Base-by-base conservation (phyloP, 2,888 invertebrate species). In the Rhamphomyia laevipes region DNA sequence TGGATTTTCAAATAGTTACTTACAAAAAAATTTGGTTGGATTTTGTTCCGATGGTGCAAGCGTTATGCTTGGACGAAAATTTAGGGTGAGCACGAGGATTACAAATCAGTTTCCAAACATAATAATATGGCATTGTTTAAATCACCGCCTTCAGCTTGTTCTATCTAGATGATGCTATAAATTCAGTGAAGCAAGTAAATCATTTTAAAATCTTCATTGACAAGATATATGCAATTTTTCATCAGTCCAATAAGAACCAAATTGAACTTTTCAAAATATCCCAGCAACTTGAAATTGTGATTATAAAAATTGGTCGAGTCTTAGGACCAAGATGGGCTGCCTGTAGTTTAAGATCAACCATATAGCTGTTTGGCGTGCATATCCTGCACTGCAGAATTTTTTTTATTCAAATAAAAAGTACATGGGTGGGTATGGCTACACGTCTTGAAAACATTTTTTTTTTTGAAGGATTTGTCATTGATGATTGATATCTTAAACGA, bases 191-290 rank as follows among this genome's bases (percentile, higher is more conserved):
- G 17, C 38, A 38, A 38, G 38, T 38, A 16, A 38, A 38, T 38
- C 38, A 38, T 38, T 38, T 38, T 38, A 38, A 38, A 38, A 17
- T 38, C 2, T 38, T 38, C 17, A 15, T 42, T 13, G 42, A 33
- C 10, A 38, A 38, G 17, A 15, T 38, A 17, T 9, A 38, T 38
- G 17, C 16, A 16, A 38, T 38, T 38, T 38, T 38, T 31, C 43
- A 43, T 43, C 43, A 43, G 16, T 27, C 30, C 15, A 43, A 43
- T 43, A 43, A 43, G 27, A 43, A 43, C 23, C 43, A 43, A 43
- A 30, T n/a, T n/a, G 30, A 43, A 43, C 30, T 43, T 15, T 4
- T 6, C 17, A 38, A 38, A 16, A 38, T 16, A 16, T 38, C 38
- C 38, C 38, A 38, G 35, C 2, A 41, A 10, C 38, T 38, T 38